Evolutionary conservation across 1,140 invertebrate genomes (phyloP).

Genomic region (Lepidurus apus): DNA sequence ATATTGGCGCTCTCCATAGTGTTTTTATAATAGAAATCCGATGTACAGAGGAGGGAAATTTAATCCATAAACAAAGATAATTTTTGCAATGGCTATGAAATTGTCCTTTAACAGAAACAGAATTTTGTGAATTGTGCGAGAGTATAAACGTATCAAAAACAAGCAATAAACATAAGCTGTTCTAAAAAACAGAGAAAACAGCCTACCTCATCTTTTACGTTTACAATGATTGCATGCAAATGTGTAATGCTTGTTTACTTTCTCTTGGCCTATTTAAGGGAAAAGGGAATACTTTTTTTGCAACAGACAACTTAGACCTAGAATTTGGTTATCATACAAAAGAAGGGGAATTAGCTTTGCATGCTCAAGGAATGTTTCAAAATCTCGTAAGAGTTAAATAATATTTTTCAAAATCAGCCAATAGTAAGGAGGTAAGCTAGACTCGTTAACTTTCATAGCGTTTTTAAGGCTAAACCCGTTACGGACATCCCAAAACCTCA

Average conservation of each 20-base stretch:
- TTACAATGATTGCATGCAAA: too few relatives aligned
- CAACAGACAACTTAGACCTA: too few relatives aligned
- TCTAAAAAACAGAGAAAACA: neutral
- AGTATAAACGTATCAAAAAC: neutral
- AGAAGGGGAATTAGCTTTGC: too few relatives aligned
- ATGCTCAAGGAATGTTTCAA: too few relatives aligned
- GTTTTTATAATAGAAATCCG: conserved; percentile 8
- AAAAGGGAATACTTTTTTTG: too few relatives aligned
- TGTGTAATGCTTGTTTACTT: too few relatives aligned
- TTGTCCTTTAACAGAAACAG: neutral
- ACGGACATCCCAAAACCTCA: neutral
- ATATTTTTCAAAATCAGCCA: neutral
- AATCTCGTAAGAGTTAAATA: too few relatives aligned
- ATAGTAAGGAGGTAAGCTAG: conserved; percentile 7
- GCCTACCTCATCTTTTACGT: conserved; percentile 6
- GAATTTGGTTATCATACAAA: too few relatives aligned
- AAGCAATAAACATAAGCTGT: conserved; percentile 1
- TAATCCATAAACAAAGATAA: neutral
- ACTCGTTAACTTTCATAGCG: neutral
- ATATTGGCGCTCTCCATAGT: neutral
- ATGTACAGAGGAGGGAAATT: neutral
- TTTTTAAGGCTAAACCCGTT: neutral
- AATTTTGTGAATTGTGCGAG: too few relatives aligned
- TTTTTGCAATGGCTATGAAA: neutral
- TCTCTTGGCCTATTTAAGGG: too few relatives aligned